These are phyloP conservation scores for Leptinotarsa lineolata DNA, from an alignment of 1,140 invertebrate genomes.

Conservation along the genomic window DNA sequence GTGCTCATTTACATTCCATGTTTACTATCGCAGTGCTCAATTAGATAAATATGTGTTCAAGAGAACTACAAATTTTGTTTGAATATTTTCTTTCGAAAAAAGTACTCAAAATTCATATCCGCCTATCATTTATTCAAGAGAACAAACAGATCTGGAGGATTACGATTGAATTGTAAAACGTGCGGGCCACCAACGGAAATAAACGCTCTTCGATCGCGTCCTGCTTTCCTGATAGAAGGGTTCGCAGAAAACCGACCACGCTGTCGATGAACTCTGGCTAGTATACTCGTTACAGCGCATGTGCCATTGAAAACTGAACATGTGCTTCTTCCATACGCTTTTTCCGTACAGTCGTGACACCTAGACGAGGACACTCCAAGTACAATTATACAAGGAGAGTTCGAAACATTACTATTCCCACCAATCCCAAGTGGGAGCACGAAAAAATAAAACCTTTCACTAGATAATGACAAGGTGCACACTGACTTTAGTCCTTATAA, in stretches of 20 bases:
- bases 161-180: constrained; percentile 14
- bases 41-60: too few species aligned
- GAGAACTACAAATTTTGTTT: too few species aligned
- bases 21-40: too few species aligned
- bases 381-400: background rate
- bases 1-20: too few species aligned
- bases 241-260: constrained; percentile 35
- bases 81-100: background rate
- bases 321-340: constrained; percentile 18
- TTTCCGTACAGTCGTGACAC: constrained; percentile 8
- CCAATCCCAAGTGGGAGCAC: too few species aligned
- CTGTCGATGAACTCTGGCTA: constrained; percentile 19
- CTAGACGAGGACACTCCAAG: constrained; percentile 1
- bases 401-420: background rate
- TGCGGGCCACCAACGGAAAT: background rate
- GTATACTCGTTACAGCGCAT: background rate
- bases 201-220: background rate
- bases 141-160: constrained; percentile 12
- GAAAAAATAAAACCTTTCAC: too few species aligned
- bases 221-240: constrained; percentile 31
- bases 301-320: background rate
- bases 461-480: too few species aligned
- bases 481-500: too few species aligned
- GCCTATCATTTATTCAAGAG: constrained; percentile 21
- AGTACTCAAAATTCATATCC: constrained; percentile 11